Conservation (phyloP, 2,888 invertebrate genomes). For the Sesia bembeciformis region DNA sequence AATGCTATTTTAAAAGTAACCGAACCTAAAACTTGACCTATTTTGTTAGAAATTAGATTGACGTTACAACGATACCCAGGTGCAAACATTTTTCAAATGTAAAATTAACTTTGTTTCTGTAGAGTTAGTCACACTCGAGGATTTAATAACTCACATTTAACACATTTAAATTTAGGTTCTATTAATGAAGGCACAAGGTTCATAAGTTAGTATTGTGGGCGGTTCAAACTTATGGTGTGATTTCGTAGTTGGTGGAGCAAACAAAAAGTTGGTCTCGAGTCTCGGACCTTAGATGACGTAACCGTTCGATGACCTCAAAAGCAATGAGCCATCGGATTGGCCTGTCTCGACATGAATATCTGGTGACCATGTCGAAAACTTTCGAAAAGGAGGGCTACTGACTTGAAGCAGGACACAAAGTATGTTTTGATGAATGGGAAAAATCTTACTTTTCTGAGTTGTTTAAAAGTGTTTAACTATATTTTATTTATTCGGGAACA, state of each 20-base stretch:
- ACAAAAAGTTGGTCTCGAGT: constrained; percentile 15
- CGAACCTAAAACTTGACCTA: not conserved
- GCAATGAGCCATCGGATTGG: constrained; percentile 35
- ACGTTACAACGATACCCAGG: not conserved
- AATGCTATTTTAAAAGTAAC: too few species aligned
- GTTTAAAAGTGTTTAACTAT: too few species aligned
- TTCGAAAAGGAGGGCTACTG: too few species aligned
- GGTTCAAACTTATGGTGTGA: constrained; percentile 16
- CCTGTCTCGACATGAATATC: constrained; percentile 38
- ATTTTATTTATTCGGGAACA: too few species aligned
- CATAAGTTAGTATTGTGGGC: not conserved
- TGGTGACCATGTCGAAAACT: constrained; percentile 1
- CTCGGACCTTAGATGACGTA: constrained; percentile 51
- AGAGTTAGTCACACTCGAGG: too few species aligned
- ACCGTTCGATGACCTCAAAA: constrained; percentile 40
- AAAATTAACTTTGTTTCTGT: not conserved
- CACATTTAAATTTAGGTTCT: too few species aligned
- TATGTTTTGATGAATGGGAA: too few species aligned
- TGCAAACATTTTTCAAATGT: not conserved
- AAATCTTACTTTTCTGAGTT: too few species aligned
- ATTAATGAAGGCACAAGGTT: not conserved
- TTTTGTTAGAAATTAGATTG: not conserved
- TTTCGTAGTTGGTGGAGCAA: constrained; percentile 21
- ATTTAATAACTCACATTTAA: too few species aligned
- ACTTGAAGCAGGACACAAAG: too few species aligned